These are phyloP conservation scores for Chironomus riparius DNA, from an alignment of 2,888 invertebrate species.

Conservation along the genomic window DNA sequence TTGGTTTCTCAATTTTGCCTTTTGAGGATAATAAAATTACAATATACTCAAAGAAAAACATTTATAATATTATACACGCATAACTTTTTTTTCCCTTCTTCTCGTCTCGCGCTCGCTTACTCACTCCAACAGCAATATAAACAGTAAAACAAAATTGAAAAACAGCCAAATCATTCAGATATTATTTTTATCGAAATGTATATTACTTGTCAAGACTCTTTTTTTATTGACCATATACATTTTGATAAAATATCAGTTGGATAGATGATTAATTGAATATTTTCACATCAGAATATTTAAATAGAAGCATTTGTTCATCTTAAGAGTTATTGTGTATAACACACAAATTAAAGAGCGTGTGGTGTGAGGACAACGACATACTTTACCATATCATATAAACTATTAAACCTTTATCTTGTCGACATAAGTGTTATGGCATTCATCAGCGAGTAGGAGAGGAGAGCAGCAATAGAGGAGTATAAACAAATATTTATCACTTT, in stretches of 20 bases:
- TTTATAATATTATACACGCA: too few relatives aligned
- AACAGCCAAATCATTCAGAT: slow-evolving; percentile 1
- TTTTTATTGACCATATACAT: slow-evolving; percentile 9
- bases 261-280: slow-evolving; percentile 17
- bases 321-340: too few relatives aligned
- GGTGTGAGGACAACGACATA: not conserved
- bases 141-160: not conserved
- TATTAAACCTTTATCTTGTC: slow-evolving; percentile 5
- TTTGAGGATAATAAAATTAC: slow-evolving; percentile 26
- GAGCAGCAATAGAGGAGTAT: not conserved
- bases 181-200: slow-evolving; percentile 1
- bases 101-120: too few relatives aligned
- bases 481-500: slow-evolving; percentile 10
- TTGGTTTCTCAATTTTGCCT: slow-evolving; percentile 25
- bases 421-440: slow-evolving; percentile 4
- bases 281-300: not conserved
- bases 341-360: not conserved
- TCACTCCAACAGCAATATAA: too few relatives aligned
- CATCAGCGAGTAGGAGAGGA: not conserved
- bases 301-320: not conserved
- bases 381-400: not conserved
- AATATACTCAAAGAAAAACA: not conserved
- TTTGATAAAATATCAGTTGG: slow-evolving; percentile 8
- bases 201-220: slow-evolving; percentile 17
- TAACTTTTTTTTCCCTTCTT: too few relatives aligned